These are phyloP conservation scores for Drosophila nr. perissopoda DNA, from an alignment of 2,888 invertebrate genomes.

Conservation along the genomic window DNA sequence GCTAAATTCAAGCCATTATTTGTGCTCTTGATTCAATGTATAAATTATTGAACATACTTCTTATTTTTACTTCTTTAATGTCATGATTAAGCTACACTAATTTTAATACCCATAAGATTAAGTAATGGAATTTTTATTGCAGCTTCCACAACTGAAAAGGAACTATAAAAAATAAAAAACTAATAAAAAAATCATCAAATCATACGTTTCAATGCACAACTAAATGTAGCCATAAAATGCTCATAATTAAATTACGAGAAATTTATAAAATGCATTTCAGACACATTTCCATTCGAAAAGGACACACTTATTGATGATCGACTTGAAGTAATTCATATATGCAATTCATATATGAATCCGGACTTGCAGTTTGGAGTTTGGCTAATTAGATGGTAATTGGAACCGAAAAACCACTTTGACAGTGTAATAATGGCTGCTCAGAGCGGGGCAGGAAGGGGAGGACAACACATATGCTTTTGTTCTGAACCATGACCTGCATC, in stretches of 20 bases:
- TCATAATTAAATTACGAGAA: too few relatives aligned
- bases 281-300: neutral
- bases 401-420: conserved; percentile 4
- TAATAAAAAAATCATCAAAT: too few relatives aligned
- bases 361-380: neutral
- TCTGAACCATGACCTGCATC: conserved; percentile 25
- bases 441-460: neutral
- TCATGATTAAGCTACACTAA: neutral
- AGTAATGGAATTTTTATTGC: too few relatives aligned
- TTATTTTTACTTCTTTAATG: neutral
- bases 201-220: too few relatives aligned
- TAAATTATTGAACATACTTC: neutral
- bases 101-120: neutral
- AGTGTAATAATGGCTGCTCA: conserved; percentile 15
- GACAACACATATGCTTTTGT: conserved; percentile 1
- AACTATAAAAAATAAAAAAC: too few relatives aligned
- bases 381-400: conserved; percentile 30
- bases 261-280: too few relatives aligned
- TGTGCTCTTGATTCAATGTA: neutral
- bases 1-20: neutral
- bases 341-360: too few relatives aligned
- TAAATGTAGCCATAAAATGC: too few relatives aligned
- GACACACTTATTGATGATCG: too few relatives aligned
- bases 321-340: neutral
- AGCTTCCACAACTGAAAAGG: too few relatives aligned